phyloP scores from a whole-genome alignment of 2,888 invertebrate genomes.

The Melieria picta region DNA sequence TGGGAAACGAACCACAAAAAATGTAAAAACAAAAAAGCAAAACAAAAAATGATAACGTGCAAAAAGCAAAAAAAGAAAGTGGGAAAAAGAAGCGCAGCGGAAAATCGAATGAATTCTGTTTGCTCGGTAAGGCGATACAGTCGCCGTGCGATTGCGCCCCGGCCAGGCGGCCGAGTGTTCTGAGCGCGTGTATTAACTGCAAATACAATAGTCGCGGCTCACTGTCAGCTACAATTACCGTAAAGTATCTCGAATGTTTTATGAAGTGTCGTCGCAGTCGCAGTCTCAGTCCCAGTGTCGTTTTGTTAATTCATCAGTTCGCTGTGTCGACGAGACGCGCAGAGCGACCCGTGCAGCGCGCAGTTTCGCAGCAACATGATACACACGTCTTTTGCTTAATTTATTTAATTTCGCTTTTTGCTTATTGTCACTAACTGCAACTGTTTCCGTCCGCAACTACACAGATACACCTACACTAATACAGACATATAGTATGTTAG shows the following conservation, averaged over 20 bases:
- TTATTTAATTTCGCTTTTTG: constrained; percentile 6
- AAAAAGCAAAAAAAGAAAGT: too few species aligned
- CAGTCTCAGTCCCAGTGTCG: background rate
- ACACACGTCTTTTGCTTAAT: constrained; percentile 10
- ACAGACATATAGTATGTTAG: background rate
- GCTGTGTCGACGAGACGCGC: background rate
- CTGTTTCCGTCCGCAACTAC: constrained; percentile 2
- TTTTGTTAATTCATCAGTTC: constrained; percentile 33
- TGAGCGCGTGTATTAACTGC: background rate
- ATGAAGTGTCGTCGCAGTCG: constrained; percentile 16
- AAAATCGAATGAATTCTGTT: background rate
- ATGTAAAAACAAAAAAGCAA: too few species aligned
- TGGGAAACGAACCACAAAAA: constrained; percentile 3
- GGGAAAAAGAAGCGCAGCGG: too few species aligned
- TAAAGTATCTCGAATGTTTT: constrained; percentile 35
- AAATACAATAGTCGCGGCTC: background rate
- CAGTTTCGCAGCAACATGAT: constrained; percentile 1
- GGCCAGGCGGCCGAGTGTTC: background rate
- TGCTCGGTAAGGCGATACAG: constrained; percentile 19
- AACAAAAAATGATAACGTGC: too few species aligned
- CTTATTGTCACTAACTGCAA: background rate
- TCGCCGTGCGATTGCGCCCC: background rate
- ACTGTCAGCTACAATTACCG: constrained; percentile 27
- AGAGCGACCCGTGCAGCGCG: background rate
- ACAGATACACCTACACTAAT: background rate